A percentile compares a stretch with the other conserved stretches of the same genome.
Conservation (phyloP, 2,888 invertebrate species). For the Sarcophaga variegata region DNA sequence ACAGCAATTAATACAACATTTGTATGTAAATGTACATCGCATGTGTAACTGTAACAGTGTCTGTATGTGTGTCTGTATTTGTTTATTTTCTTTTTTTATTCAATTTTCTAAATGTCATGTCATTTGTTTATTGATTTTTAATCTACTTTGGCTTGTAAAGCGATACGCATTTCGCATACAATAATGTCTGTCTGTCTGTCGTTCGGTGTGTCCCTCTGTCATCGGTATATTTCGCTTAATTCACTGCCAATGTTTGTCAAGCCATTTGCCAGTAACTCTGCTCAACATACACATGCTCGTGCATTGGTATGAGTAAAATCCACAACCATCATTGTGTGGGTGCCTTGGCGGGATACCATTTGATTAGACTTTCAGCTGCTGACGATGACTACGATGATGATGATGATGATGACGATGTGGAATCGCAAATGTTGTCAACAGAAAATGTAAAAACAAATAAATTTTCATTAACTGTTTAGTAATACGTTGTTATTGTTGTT, state of each 20-base stretch:
- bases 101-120: slow-evolving; percentile 46
- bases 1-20: slow-evolving; percentile 35
- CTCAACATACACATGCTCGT: slow-evolving; percentile 9
- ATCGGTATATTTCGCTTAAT: not conserved
- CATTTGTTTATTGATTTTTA: slow-evolving; percentile 66
- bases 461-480: slow-evolving; percentile 63
- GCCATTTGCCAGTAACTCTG: slow-evolving; percentile 43
- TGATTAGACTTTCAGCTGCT: slow-evolving; percentile 43
- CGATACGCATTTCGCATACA: slow-evolving; percentile 47
- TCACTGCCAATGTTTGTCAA: slow-evolving; percentile 4
- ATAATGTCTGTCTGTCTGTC: slow-evolving; percentile 5
- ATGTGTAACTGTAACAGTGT: not conserved
- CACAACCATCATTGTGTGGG: not conserved
- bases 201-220: not conserved
- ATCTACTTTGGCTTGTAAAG: slow-evolving; percentile 50
- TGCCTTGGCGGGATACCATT: slow-evolving; percentile 61
- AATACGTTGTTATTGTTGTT: slow-evolving; percentile 24
- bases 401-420: not conserved
- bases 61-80: slow-evolving; percentile 16
- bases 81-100: slow-evolving; percentile 33
- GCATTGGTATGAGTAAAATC: too few relatives aligned
- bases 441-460: slow-evolving; percentile 53
- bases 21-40: not conserved
- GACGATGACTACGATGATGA: slow-evolving; percentile 16
- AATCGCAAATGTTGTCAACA: slow-evolving; percentile 60